phyloP scores from a whole-genome alignment of 2,113 vertebrate genomes.

The Craseonycteris thonglongyai region DNA sequence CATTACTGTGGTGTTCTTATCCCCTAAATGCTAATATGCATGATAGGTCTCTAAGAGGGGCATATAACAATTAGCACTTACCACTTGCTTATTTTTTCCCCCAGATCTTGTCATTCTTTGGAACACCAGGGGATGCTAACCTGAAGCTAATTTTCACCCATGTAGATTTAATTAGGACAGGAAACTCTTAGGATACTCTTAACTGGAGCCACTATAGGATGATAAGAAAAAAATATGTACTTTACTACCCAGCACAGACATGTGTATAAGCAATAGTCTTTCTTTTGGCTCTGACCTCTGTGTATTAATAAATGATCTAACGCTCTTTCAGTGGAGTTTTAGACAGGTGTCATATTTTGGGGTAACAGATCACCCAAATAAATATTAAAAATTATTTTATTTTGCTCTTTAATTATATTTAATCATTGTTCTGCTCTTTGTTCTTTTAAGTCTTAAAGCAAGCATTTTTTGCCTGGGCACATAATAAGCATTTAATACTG shows the following conservation, averaged over 20 bases:
- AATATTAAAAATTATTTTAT: slow-evolving; percentile 14
- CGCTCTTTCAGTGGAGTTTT: background rate
- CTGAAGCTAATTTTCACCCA: background rate
- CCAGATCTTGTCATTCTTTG: background rate
- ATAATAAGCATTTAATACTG: background rate
- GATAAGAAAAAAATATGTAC: background rate
- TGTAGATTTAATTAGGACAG: background rate
- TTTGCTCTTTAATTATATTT: slow-evolving; percentile 30
- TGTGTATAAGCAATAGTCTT: background rate
- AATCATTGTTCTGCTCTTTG: background rate
- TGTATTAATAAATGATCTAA: slow-evolving; percentile 20
- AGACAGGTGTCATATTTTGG: background rate
- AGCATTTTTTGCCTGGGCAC: slow-evolving; percentile 3
- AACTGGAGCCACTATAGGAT: background rate
- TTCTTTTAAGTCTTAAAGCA: slow-evolving; percentile 16
- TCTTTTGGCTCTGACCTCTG: background rate
- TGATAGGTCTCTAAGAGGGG: background rate
- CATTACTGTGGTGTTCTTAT: background rate
- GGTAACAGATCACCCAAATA: slow-evolving; percentile 1
- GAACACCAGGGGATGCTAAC: background rate
- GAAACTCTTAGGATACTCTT: slow-evolving; percentile 2
- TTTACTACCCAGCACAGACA: background rate
- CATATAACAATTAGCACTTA: background rate
- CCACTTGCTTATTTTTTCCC: background rate
- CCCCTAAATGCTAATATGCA: background rate